phyloP scores from a whole-genome alignment of 2,113 vertebrate species.

The Alouatta palliata region DNA sequence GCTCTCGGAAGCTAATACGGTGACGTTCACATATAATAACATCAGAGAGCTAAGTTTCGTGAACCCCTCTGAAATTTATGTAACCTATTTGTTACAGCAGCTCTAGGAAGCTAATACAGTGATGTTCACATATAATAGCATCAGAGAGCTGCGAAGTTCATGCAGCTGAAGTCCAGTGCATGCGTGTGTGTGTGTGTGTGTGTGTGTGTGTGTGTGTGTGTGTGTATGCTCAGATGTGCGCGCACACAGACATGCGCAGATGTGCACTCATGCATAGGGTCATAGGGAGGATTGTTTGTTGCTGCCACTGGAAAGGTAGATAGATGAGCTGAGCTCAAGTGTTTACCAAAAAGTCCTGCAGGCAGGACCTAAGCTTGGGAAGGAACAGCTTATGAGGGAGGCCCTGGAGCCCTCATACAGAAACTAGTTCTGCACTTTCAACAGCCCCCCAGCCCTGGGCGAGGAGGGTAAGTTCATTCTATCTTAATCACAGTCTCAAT shows the following conservation, averaged over 20 bases:
- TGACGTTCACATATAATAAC: too few relatives aligned
- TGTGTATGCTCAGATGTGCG: fast-evolving
- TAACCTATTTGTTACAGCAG: too few relatives aligned
- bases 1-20: too few relatives aligned
- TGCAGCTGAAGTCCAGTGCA: neutral
- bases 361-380: neutral
- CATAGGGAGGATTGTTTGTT: neutral
- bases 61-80: too few relatives aligned
- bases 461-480: neutral
- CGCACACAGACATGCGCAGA: neutral
- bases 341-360: neutral
- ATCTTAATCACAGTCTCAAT: neutral
- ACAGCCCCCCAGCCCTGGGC: neutral
- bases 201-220: neutral
- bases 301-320: fast-evolving
- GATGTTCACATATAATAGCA: too few relatives aligned
- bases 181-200: neutral
- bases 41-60: neutral
- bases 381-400: neutral
- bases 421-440: neutral
- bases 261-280: fast-evolving
- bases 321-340: neutral
- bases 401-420: neutral
- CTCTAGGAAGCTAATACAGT: too few relatives aligned
- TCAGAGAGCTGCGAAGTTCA: neutral